phyloP scores from a whole-genome alignment of 2,797 vertebrate genomes.

The Pantherophis vulpinus region DNA sequence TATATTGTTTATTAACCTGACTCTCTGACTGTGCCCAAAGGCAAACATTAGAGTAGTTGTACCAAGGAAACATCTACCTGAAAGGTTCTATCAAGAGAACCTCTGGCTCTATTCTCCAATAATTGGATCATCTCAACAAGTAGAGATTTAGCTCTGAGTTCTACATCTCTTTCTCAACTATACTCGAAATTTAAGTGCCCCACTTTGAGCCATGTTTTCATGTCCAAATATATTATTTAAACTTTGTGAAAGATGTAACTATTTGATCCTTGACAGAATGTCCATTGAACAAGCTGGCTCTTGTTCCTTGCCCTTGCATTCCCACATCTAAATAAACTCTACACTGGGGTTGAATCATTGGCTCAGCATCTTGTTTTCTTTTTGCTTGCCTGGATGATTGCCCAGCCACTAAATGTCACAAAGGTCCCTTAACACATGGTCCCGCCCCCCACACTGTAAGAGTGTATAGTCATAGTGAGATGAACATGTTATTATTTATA shows the following conservation, averaged over 20 bases:
- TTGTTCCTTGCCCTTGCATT: background rate
- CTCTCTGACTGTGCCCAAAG: background rate
- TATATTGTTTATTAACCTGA: background rate
- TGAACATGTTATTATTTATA: background rate
- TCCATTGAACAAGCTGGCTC: background rate
- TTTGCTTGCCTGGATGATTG: background rate
- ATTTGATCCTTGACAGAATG: background rate
- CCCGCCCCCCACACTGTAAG: too few species aligned
- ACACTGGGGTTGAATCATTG: background rate
- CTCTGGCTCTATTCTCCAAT: background rate
- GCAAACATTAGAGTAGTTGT: background rate
- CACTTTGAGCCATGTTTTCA: background rate
- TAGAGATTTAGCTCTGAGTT: background rate
- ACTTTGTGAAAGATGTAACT: background rate
- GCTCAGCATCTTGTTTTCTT: background rate
- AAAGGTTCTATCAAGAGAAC: background rate
- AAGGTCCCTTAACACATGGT: background rate
- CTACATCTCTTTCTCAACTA: background rate
- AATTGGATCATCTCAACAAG: background rate
- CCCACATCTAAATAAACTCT: background rate
- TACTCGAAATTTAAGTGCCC: background rate
- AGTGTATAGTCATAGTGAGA: background rate
- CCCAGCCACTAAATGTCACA: background rate
- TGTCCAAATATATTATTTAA: background rate
- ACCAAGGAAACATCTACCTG: background rate